phyloP scores from a whole-genome alignment of 2,797 vertebrate genomes.

The Huso huso region DNA sequence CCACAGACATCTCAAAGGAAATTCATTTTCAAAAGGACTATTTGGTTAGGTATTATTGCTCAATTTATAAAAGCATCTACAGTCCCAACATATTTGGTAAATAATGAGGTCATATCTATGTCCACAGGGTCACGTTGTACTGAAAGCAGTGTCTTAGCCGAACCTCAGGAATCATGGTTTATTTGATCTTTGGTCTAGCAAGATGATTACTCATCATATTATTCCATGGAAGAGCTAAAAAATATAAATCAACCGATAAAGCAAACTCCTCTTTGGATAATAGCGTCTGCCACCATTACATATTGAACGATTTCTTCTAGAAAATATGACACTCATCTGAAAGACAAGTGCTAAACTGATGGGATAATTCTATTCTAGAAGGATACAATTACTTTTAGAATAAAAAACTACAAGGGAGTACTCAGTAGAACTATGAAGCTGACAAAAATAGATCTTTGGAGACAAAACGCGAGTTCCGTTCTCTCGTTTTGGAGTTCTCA shows the following conservation, averaged over 20 bases:
- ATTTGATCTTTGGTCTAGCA: conserved; percentile 54
- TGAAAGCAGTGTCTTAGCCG: conserved; percentile 39
- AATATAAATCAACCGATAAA: conserved; percentile 41
- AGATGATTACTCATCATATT: conserved; percentile 35
- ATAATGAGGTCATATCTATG: conserved; percentile 47
- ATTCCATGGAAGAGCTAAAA: conserved; percentile 38
- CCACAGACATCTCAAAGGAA: conserved; percentile 39
- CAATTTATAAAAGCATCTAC: conserved; percentile 28
- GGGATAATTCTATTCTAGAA: conserved; percentile 58
- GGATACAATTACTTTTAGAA: conserved; percentile 46
- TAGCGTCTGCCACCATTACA: conserved; percentile 66
- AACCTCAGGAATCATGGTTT: conserved; percentile 29
- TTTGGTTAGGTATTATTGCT: conserved; percentile 44
- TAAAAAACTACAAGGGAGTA: conserved; percentile 56
- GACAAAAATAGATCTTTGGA: conserved; percentile 76
- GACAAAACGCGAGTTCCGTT: conserved; percentile 37
- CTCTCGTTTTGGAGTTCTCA: conserved; percentile 37
- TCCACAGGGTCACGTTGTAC: conserved; percentile 45
- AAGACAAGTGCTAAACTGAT: conserved; percentile 68
- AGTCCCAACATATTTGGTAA: conserved; percentile 27
- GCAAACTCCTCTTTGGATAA: conserved; percentile 74
- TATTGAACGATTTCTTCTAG: conserved; percentile 41
- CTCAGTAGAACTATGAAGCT: conserved; percentile 65
- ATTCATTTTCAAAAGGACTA: conserved; percentile 26
- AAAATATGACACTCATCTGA: conserved; percentile 54